A percentile compares a stretch with the other conserved stretches of the same genome.
phyloP scores from a whole-genome alignment of 2,797 vertebrate genomes.

The Crocodylus rhombifer region DNA sequence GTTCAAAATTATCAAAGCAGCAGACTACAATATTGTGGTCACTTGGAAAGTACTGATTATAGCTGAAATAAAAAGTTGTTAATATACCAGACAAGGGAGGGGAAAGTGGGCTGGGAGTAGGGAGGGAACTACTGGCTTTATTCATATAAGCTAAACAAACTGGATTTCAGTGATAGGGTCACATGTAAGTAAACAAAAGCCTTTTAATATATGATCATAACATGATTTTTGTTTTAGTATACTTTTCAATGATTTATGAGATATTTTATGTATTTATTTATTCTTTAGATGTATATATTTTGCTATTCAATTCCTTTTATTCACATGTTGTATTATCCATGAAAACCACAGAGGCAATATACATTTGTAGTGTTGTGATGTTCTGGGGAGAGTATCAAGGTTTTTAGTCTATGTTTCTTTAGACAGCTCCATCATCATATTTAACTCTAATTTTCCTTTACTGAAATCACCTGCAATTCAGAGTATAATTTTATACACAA shows the following conservation, averaged over 20 bases:
- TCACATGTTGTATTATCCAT: neutral
- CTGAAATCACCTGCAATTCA: slow-evolving; percentile 5
- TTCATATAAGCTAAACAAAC: neutral
- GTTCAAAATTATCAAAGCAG: neutral
- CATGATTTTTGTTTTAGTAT: neutral
- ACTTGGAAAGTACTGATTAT: slow-evolving; percentile 6
- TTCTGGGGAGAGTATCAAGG: neutral
- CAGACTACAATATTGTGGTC: neutral
- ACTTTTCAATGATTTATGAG: neutral
- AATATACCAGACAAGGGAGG: neutral
- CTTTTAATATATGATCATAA: neutral
- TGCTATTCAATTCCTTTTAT: neutral
- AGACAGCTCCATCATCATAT: slow-evolving; percentile 13
- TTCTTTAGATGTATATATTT: neutral
- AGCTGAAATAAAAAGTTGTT: neutral
- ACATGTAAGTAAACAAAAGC: neutral
- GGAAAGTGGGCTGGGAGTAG: neutral
- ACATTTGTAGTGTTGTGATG: neutral
- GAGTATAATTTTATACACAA: neutral
- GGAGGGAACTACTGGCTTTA: neutral
- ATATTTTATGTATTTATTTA: neutral
- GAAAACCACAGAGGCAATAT: neutral
- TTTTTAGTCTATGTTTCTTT: neutral
- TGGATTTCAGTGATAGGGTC: neutral
- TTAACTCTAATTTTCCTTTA: slow-evolving; percentile 30